These are phyloP conservation scores for Delichon dasypus DNA, from an alignment of 2,797 vertebrate species.

Conservation along the genomic window DNA sequence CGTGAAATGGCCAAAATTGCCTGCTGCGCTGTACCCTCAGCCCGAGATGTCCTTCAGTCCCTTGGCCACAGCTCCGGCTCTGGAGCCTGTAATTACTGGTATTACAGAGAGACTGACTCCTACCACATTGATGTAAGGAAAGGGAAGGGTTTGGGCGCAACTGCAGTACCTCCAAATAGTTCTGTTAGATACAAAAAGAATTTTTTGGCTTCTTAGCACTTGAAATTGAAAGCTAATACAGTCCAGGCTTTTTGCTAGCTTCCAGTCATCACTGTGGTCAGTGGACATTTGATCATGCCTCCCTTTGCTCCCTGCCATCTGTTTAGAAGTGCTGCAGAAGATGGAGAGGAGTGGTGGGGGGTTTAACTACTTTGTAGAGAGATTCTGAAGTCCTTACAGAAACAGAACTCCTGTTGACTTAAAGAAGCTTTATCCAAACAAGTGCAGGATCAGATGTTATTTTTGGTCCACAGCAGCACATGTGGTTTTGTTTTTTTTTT, in stretches of 20 bases:
- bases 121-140: background rate
- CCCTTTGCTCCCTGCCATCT: background rate
- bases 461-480: background rate
- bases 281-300: background rate
- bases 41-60: conserved; percentile 1
- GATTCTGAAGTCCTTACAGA: background rate
- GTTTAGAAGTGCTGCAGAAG: background rate
- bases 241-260: background rate
- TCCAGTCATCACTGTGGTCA: background rate
- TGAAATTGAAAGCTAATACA: background rate
- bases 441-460: background rate
- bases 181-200: background rate
- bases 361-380: background rate
- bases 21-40: background rate
- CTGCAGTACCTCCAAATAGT: background rate
- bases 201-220: background rate
- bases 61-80: background rate
- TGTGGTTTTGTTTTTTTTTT: background rate
- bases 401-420: conserved; percentile 11
- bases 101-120: background rate
- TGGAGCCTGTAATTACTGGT: background rate
- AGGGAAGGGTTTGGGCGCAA: background rate
- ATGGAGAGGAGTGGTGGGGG: background rate
- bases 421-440: background rate
- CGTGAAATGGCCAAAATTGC: background rate